phyloP scores from a whole-genome alignment of 1,140 invertebrate species.

The Drosophila triauraria region DNA sequence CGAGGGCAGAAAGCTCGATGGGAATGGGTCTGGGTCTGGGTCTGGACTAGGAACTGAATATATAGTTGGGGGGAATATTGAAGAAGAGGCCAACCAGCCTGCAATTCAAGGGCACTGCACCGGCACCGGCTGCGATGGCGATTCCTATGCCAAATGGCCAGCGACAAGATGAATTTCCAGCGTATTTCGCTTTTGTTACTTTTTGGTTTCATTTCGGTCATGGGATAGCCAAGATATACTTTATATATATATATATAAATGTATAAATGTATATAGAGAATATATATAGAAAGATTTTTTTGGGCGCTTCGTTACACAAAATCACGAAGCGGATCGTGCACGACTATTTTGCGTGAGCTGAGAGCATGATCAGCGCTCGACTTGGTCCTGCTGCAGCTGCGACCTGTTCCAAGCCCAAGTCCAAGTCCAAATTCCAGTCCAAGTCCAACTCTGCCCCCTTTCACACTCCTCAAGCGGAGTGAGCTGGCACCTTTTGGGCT shows the following conservation, averaged over 20 bases:
- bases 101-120: conserved; percentile 16
- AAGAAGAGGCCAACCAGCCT: neutral
- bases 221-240: conserved; percentile 50
- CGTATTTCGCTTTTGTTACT: conserved; percentile 76
- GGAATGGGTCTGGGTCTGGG: conserved; percentile 1
- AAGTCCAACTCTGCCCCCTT: neutral
- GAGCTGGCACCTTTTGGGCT: conserved; percentile 31
- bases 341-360: conserved; percentile 85
- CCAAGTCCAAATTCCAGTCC: neutral
- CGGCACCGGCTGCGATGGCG: conserved; percentile 41
- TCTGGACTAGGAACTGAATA: neutral
- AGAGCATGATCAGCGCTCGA: conserved; percentile 80
- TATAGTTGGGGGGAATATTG: neutral
- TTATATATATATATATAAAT: conserved; percentile 27
- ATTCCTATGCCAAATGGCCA: conserved; percentile 33
- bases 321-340: conserved; percentile 85
- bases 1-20: conserved; percentile 12
- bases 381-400: conserved; percentile 56
- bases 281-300: conserved; percentile 64
- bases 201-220: conserved; percentile 64
- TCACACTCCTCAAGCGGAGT: conserved; percentile 28
- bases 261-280: conserved; percentile 4
- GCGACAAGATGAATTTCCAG: conserved; percentile 76
- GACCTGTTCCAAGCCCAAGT: conserved; percentile 24
- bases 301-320: conserved; percentile 84